These are phyloP conservation scores for Drosophila merina DNA, from an alignment of 2,888 invertebrate genomes.

Conservation along the genomic window DNA sequence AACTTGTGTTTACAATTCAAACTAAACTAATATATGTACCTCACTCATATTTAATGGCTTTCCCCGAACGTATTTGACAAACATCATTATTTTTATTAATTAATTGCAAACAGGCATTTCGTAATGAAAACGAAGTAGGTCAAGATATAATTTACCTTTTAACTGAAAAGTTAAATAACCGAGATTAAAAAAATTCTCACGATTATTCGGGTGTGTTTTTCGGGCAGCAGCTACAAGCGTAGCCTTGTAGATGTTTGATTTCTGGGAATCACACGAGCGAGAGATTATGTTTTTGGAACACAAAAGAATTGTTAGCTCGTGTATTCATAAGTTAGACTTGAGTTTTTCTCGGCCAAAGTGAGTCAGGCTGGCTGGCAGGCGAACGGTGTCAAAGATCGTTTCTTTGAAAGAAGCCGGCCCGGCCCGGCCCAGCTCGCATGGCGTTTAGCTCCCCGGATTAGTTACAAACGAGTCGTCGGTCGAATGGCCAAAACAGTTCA, in stretches of 20 bases:
- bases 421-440: not conserved
- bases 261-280: conserved; percentile 1
- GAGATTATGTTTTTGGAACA: conserved; percentile 2
- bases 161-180: not conserved
- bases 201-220: not conserved
- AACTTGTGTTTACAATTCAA: not conserved
- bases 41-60: too few relatives aligned
- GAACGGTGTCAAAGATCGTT: conserved; percentile 2
- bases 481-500: conserved; percentile 28
- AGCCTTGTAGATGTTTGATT: not conserved
- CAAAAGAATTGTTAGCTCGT: conserved; percentile 37
- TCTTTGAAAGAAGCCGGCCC: conserved; percentile 9
- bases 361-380: conserved; percentile 5
- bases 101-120: not conserved
- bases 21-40: not conserved
- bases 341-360: not conserved
- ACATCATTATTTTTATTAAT: not conserved
- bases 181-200: not conserved
- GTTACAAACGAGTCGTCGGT: conserved; percentile 12
- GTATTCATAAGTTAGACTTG: conserved; percentile 34
- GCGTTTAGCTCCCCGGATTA: not conserved
- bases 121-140: conserved; percentile 1
- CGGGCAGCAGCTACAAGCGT: not conserved
- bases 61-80: not conserved
- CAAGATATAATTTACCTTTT: not conserved